Base-by-base conservation (phyloP, 2,113 vertebrate genomes). In the Butorides virescens region DNA sequence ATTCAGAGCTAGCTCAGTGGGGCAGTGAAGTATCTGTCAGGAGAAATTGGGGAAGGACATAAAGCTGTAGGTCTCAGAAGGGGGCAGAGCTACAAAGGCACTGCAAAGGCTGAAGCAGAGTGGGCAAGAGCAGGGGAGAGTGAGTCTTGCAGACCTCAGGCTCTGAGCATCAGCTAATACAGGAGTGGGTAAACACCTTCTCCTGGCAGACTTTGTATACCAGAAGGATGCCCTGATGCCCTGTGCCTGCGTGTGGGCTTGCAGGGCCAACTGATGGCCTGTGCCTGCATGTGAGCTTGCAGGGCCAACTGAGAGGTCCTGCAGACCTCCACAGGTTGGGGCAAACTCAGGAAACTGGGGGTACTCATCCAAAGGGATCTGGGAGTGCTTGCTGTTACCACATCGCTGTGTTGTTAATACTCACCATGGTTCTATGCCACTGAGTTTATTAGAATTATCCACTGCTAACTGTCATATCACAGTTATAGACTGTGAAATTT, bases 281-380 rank as follows among this genome's bases (percentile, higher is more conserved):
- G 15, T 65, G 27, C 50, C 20, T 37, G 32, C 1, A 1, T 0
- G 0, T 49, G n/a, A n/a, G 13, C 70, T 88, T 39, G 22, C 32
- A 42, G 37, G 32, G 55, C 36, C 16, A 5, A 21, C 21, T 7
- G 14, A 68, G 37, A 39, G 22, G 1, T 55, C 44, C 42, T 59
- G 7, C 18, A 34, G 65, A 15, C 20, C 37, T 80, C 30, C 23
- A 3, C 37, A 65, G 46, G 16, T 8, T 4, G 4, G 27, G 12
- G 15, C 34, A 25, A 34, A 4, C 34, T 62, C 34, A 6, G 39
- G 39, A 76, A 88, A 34, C 42, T 36, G 4, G 4, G 12, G 22
- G 5, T 46, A 39, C 32, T 37, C 32, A 9, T 70, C 36, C 21
- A 30, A 23, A 92, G 32, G 30, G 23, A 14, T 39, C 37, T 67